These are phyloP conservation scores for Orthonychiurus folsomi DNA, from an alignment of 2,888 invertebrate species.

Conservation along the genomic window DNA sequence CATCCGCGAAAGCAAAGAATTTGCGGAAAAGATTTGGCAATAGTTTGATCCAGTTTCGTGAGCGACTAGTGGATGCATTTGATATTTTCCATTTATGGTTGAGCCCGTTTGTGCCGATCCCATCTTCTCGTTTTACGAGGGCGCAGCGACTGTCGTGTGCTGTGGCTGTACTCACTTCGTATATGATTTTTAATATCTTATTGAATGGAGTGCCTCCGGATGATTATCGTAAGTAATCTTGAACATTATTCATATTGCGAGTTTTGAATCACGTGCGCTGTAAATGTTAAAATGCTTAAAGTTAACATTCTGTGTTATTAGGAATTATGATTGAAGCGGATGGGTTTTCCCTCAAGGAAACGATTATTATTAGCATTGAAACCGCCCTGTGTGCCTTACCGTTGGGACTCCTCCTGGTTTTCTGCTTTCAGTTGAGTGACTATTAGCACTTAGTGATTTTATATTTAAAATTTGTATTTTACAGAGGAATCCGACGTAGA, in stretches of 20 bases:
- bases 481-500: constrained; percentile 16
- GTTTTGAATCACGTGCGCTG: too few species aligned
- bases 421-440: constrained; percentile 22
- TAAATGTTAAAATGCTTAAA: too few species aligned
- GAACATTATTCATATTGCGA: too few species aligned
- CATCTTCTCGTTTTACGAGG: constrained; percentile 41
- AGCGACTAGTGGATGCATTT: constrained; percentile 37
- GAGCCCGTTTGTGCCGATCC: constrained; percentile 42
- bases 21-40: constrained; percentile 15
- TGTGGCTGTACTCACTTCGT: constrained; percentile 41
- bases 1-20: constrained; percentile 9
- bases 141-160: constrained; percentile 43
- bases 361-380: constrained; percentile 12
- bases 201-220: constrained; percentile 40
- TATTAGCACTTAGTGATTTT: too few species aligned
- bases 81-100: constrained; percentile 42
- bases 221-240: constrained; percentile 24
- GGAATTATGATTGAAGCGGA: constrained; percentile 11
- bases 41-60: too few species aligned
- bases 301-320: too few species aligned
- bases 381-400: constrained; percentile 18
- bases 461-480: too few species aligned
- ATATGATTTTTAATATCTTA: constrained; percentile 43
- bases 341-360: neutral
- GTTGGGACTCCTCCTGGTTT: constrained; percentile 20